These are phyloP conservation scores for Corythoichthys haematopterus DNA, from an alignment of 2,113 vertebrate genomes.

Conservation along the genomic window DNA sequence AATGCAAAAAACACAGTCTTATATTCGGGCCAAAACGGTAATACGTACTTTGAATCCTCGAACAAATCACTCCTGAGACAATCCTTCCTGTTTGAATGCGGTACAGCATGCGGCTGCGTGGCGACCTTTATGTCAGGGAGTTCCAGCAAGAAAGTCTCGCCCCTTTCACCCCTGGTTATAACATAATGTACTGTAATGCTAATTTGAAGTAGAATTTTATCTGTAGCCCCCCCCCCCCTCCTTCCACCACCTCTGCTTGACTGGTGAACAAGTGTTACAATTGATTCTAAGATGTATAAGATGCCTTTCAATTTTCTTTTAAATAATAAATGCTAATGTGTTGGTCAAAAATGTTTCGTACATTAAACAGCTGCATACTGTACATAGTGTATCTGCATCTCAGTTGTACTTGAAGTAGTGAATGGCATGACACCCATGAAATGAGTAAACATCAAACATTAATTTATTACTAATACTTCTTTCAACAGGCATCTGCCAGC, in stretches of 20 bases:
- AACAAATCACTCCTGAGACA: too few relatives aligned
- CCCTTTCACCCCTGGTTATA: too few relatives aligned
- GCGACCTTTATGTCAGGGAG: too few relatives aligned
- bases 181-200: not conserved
- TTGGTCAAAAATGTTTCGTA: not conserved
- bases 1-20: too few relatives aligned
- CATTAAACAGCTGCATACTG: not conserved
- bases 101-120: too few relatives aligned
- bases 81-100: too few relatives aligned
- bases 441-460: not conserved
- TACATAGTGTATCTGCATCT: not conserved
- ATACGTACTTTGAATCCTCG: too few relatives aligned
- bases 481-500: constrained; percentile 83
- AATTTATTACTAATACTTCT: not conserved
- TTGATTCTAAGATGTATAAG: not conserved
- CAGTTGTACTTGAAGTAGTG: not conserved
- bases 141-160: too few relatives aligned
- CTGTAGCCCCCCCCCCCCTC: not conserved
- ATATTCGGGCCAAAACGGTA: too few relatives aligned
- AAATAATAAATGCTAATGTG: not conserved
- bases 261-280: not conserved
- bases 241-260: not conserved
- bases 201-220: not conserved
- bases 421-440: not conserved
- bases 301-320: not conserved